Conservation (phyloP, 2,113 vertebrate species). For the Mesocricetus auratus region DNA sequence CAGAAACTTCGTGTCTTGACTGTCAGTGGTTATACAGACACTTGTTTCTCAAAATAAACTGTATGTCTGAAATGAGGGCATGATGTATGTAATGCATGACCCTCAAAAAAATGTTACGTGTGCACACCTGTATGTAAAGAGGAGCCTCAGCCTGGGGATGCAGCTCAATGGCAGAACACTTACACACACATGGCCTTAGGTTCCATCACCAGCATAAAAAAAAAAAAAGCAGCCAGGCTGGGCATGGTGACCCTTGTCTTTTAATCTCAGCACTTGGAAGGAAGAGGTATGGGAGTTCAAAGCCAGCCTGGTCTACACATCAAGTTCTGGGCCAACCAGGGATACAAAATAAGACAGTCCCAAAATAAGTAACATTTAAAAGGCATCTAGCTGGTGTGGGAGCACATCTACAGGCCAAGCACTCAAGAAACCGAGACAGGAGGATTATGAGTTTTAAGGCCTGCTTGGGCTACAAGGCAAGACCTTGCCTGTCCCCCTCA, state of each 20-base stretch:
- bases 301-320: not conserved
- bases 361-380: not conserved
- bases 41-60: not conserved
- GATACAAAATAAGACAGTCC: not conserved
- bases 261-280: not conserved
- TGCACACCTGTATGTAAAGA: not conserved
- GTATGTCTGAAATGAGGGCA: fast-evolving
- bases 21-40: not conserved
- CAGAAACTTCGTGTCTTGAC: not conserved
- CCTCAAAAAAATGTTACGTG: not conserved
- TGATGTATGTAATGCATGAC: fast-evolving
- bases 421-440: not conserved
- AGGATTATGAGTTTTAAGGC: not conserved
- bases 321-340: not conserved
- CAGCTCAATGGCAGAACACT: not conserved
- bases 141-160: not conserved
- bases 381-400: not conserved
- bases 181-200: not conserved
- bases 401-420: not conserved
- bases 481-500: not conserved
- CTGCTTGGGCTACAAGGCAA: not conserved
- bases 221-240: not conserved
- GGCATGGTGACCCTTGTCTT: not conserved
- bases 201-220: not conserved
- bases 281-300: not conserved